These are phyloP conservation scores for Hemitrygon akajei DNA, from an alignment of 2,797 vertebrate species.

Conservation along the genomic window DNA sequence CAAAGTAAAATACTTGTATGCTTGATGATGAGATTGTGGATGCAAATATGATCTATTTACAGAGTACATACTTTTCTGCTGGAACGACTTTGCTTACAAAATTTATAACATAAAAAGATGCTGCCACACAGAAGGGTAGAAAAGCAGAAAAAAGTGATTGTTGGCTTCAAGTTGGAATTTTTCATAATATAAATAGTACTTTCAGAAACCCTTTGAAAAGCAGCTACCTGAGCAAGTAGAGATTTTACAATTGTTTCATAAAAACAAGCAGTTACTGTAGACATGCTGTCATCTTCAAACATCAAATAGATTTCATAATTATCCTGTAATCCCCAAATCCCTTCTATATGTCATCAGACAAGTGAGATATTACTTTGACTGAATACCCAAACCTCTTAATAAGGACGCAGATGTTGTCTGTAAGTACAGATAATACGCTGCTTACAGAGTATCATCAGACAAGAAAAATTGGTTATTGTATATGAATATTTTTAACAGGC, in stretches of 20 bases:
- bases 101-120: no score
- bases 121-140: neutral
- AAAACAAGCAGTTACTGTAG: neutral
- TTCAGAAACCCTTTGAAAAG: neutral
- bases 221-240: neutral
- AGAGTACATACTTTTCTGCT: neutral
- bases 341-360: neutral
- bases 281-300: neutral
- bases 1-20: neutral
- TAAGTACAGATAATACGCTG: neutral
- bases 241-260: neutral
- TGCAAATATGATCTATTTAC: neutral
- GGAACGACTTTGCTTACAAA: neutral
- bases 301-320: neutral
- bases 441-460: neutral
- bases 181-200: neutral
- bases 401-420: neutral
- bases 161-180: neutral
- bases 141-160: neutral
- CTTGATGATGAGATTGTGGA: neutral
- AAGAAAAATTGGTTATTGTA: neutral
- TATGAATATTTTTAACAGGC: slow-evolving; percentile 4
- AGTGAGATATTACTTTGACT: neutral
- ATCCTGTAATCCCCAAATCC: neutral
- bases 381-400: neutral